phyloP scores from a whole-genome alignment of 2,797 vertebrate genomes.

The Galagoides demidoff region DNA sequence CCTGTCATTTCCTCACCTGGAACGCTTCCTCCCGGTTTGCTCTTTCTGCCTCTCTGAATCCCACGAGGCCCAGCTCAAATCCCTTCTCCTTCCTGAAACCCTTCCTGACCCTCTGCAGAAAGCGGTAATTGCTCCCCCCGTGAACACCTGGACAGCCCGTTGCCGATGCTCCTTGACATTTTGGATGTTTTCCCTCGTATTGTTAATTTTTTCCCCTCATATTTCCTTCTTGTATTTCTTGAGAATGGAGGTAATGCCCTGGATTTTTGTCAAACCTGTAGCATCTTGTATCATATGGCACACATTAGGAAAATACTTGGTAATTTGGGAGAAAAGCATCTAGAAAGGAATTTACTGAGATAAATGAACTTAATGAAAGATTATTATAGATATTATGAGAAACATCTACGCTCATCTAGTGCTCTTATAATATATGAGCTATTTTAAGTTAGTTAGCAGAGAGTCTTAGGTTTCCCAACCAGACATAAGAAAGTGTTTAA shows the following conservation, averaged over 20 bases:
- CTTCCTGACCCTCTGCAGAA: background rate
- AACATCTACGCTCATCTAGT: background rate
- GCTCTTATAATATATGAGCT: constrained; percentile 22
- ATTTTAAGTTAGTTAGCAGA: constrained; percentile 27
- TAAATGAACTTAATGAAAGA: constrained; percentile 48
- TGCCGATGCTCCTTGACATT: background rate
- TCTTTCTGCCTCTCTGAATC: constrained; percentile 46
- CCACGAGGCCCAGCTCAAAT: constrained; percentile 10
- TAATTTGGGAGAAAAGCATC: constrained; percentile 26
- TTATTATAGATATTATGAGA: constrained; percentile 41
- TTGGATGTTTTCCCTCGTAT: constrained; percentile 16
- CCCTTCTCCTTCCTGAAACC: constrained; percentile 39
- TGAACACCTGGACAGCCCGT: constrained; percentile 49
- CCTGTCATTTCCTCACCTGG: constrained; percentile 5
- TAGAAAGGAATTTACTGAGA: constrained; percentile 57
- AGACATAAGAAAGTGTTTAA: background rate
- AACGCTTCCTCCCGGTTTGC: constrained; percentile 7
- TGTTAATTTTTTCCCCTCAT: background rate
- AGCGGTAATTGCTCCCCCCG: background rate
- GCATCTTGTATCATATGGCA: constrained; percentile 31
- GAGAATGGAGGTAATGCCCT: background rate
- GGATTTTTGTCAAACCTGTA: constrained; percentile 2
- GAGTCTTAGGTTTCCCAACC: background rate
- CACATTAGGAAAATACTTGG: constrained; percentile 40
- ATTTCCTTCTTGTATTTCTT: constrained; percentile 33